Conservation (phyloP, 2,797 vertebrate genomes). For the Triplophysa yarkandensis region DNA sequence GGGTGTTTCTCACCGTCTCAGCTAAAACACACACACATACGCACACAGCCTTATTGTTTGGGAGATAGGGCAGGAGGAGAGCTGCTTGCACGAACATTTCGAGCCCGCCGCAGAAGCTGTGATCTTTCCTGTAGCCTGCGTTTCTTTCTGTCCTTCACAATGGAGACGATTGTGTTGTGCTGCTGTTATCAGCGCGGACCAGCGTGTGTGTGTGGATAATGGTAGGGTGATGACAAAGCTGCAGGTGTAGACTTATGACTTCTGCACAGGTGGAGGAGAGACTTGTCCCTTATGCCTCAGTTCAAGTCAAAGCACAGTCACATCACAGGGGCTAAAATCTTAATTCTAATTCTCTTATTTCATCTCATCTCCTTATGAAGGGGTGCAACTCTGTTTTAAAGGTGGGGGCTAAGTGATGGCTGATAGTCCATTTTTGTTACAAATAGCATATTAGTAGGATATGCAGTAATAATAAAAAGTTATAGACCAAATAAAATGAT, state of each 20-base stretch:
- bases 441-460: too few species aligned
- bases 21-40: conserved; percentile 39
- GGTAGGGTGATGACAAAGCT: conserved; percentile 57
- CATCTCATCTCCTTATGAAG: too few species aligned
- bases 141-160: conserved; percentile 50
- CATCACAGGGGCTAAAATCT: conserved; percentile 15
- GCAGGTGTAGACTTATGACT: conserved; percentile 54
- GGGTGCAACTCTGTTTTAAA: too few species aligned
- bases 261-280: conserved; percentile 50
- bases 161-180: conserved; percentile 48
- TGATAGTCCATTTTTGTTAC: too few species aligned
- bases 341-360: neutral
- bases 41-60: conserved; percentile 49
- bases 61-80: conserved; percentile 34
- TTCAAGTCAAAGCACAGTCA: conserved; percentile 32
- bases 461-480: too few species aligned
- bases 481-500: too few species aligned
- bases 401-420: too few species aligned
- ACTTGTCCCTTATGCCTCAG: conserved; percentile 16
- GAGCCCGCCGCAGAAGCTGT: conserved; percentile 53
- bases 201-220: conserved; percentile 50
- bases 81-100: conserved; percentile 52
- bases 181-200: conserved; percentile 49
- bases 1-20: conserved; percentile 53
- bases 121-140: conserved; percentile 52